Conservation (phyloP, 2,113 vertebrate genomes). For the Loxodonta africana region DNA sequence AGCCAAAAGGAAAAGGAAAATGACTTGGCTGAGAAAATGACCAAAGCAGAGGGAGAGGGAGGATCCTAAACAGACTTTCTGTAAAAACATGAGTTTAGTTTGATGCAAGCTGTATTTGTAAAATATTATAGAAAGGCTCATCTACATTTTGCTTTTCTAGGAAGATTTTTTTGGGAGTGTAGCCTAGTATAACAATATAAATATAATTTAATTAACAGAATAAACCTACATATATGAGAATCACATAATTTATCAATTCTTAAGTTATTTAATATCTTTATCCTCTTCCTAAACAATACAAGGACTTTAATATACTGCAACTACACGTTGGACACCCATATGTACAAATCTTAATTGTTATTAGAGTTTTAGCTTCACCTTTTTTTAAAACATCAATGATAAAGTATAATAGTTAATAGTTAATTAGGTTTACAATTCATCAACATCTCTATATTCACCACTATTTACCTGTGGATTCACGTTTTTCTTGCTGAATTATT, state of each 20-base stretch:
- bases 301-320: constrained; percentile 6
- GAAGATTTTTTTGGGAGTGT: constrained; percentile 32
- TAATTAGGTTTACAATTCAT: constrained; percentile 18
- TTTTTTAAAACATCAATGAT: background rate
- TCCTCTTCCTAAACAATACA: constrained; percentile 44
- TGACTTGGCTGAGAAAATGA: constrained; percentile 47
- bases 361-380: constrained; percentile 40
- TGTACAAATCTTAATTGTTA: constrained; percentile 34
- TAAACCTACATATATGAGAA: constrained; percentile 52
- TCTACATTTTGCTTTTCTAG: constrained; percentile 56
- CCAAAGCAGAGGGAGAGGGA: background rate
- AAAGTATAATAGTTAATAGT: constrained; percentile 21
- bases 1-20: background rate
- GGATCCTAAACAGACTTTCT: background rate
- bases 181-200: constrained; percentile 45
- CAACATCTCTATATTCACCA: background rate
- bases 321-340: background rate
- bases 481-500: constrained; percentile 58
- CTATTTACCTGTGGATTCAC: constrained; percentile 33
- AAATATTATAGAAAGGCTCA: constrained; percentile 43
- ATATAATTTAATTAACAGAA: background rate
- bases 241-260: constrained; percentile 56
- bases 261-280: constrained; percentile 52
- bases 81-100: constrained; percentile 1
- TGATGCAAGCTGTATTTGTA: constrained; percentile 33